Evolutionary conservation across 2,797 vertebrate genomes (phyloP), one percentile per base, ranked within the genome.

Genomic region (Enteromius argenteus): DNA sequence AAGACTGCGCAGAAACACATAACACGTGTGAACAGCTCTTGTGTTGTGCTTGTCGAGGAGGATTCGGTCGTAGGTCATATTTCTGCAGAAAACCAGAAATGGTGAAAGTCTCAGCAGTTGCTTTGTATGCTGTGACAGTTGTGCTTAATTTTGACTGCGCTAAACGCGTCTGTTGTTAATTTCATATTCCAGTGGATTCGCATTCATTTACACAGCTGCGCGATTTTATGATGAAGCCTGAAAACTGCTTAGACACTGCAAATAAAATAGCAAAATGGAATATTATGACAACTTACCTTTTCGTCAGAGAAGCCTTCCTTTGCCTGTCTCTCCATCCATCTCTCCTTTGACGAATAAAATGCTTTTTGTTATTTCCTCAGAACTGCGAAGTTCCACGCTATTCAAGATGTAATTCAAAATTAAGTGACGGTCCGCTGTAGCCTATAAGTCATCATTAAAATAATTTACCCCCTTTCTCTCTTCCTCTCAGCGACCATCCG

Each of bases 361-460:
- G 62, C 19, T 6, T 66, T 80, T 88, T 87, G 90, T 87, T 84
- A 89, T 86, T 89, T 91, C 80, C 78, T 88, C 78, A 68, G 35
- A 87, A 87, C 84, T 86, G 90, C 91, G 86, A 87, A 85, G 89
- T 74, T 92, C 84, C 80, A 68, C 56, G 39, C 39, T 32, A 64
- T 64, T 64, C 76, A 46, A 62, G 23, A 88, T 91, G 92, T 94
- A 94, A 92, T 95, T 92, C 93, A 92, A 92, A 91, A 94, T 91
- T 90, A 89, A 91, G 91, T 89, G 88, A 88, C 91, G 58, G 80
- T 85, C 73, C 91, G 90, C 90, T 89, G 90, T 84, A 90, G 69
- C 86, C 88, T 88, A 89, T 91, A 87, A 89, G 90, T 91, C 92
- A 92, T 87, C 91, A 90, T 88, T 85, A 89, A 87, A 92, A 91